Conservation (phyloP, 2,113 vertebrate species). For the Nothoprocta perdicaria region DNA sequence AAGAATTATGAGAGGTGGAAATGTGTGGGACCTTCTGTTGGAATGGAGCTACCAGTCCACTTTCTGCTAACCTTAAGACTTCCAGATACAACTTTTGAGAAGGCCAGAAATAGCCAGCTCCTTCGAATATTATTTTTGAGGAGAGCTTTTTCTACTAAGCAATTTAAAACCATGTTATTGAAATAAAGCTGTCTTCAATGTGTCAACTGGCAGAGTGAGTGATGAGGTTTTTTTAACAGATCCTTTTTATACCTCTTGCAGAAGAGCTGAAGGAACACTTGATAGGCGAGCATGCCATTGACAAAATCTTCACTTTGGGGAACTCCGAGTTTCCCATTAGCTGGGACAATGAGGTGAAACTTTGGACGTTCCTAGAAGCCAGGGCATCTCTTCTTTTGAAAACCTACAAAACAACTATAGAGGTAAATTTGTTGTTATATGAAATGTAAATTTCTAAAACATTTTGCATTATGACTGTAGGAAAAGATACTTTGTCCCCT, state of each 20-base stretch:
- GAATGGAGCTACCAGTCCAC: background rate
- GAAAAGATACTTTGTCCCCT: constrained; percentile 2
- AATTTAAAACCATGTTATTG: background rate
- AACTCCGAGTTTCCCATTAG: constrained; percentile 95
- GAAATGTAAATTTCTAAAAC: constrained; percentile 22
- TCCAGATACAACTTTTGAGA: background rate
- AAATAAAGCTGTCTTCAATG: background rate
- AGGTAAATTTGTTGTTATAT: constrained; percentile 76
- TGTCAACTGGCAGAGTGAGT: background rate
- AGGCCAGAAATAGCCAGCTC: background rate
- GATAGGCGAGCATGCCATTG: constrained; percentile 89
- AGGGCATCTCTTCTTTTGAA: constrained; percentile 93
- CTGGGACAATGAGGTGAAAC: constrained; percentile 97
- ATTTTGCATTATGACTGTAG: background rate
- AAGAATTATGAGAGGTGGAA: background rate
- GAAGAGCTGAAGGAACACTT: constrained; percentile 94
- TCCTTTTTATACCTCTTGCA: constrained; percentile 74
- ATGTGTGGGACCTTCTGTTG: background rate
- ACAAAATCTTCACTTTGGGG: constrained; percentile 95
- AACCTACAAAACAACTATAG: constrained; percentile 91
- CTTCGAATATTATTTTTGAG: background rate
- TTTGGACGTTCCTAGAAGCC: constrained; percentile 98
- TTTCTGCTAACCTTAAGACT: background rate
- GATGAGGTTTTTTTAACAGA: constrained; percentile 22
- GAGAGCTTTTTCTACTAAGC: background rate